phyloP scores from a whole-genome alignment of 1,140 invertebrate species.

The Halyomorpha halys region DNA sequence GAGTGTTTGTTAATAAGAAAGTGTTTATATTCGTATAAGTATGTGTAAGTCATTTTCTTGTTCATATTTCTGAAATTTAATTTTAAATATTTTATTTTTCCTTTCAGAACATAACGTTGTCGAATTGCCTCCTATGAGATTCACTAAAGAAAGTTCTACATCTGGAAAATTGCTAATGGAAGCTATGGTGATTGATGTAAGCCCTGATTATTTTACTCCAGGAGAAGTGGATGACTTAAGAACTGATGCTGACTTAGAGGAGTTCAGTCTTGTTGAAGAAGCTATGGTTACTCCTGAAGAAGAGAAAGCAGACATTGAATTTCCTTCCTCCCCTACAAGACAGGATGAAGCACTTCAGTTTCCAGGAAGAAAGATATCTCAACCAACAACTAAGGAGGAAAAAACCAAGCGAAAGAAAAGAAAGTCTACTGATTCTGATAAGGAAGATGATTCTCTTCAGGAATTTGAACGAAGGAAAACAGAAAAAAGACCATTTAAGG shows the following conservation, averaged over 20 bases:
- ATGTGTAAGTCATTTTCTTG: no score
- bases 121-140: slow-evolving; percentile 76
- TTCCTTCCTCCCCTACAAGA: background rate
- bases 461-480: slow-evolving; percentile 20
- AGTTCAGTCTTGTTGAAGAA: slow-evolving; percentile 63
- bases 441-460: slow-evolving; percentile 32
- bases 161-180: slow-evolving; percentile 80
- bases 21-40: no score
- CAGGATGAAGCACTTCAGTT: background rate
- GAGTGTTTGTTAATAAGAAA: no score
- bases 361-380: background rate
- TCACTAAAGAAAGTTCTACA: slow-evolving; percentile 77
- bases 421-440: slow-evolving; percentile 31
- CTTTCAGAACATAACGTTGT: slow-evolving; percentile 65
- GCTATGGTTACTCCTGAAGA: slow-evolving; percentile 34
- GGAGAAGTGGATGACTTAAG: slow-evolving; percentile 61
- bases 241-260: slow-evolving; percentile 75
- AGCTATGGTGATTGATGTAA: slow-evolving; percentile 80
- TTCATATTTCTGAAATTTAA: no score
- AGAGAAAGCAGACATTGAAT: background rate
- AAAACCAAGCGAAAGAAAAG: slow-evolving; percentile 24
- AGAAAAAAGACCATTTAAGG: slow-evolving; percentile 18
- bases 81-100: no score
- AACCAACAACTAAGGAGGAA: background rate
- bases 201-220: slow-evolving; percentile 63